Percentiles rank a stretch among this genome's conserved stretches.
Conservation (phyloP, 2,113 vertebrate genomes). For the Xerus inauris region DNA sequence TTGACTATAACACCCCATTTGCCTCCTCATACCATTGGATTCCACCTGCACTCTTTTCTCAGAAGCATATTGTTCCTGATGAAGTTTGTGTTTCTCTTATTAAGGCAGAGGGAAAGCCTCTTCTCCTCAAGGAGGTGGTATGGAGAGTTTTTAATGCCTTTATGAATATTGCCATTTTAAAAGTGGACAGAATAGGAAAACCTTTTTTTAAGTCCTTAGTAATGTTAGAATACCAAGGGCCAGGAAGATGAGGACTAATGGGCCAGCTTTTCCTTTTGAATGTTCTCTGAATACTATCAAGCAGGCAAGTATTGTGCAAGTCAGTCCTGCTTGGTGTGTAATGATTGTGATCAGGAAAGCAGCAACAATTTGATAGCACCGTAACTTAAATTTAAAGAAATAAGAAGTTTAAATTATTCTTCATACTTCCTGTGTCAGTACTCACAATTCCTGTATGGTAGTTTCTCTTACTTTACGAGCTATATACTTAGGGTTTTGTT, state of each 20-base stretch:
- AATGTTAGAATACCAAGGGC: not conserved
- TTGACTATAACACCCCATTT: not conserved
- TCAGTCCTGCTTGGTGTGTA: not conserved
- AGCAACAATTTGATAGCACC: not conserved
- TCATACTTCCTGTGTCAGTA: not conserved
- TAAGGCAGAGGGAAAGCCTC: not conserved
- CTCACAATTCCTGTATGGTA: not conserved
- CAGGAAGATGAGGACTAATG: not conserved
- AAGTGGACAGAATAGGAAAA: not conserved
- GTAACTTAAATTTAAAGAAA: constrained; percentile 9
- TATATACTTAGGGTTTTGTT: not conserved
- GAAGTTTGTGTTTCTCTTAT: not conserved
- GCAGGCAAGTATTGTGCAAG: not conserved
- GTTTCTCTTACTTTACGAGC: not conserved
- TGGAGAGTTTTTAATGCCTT: not conserved
- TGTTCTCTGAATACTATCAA: not conserved
- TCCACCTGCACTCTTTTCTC: not conserved
- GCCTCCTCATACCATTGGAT: not conserved
- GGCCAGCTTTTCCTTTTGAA: not conserved
- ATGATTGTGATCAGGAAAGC: not conserved
- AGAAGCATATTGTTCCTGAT: not conserved
- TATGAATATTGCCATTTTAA: not conserved
- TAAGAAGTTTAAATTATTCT: not conserved
- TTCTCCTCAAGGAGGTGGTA: not conserved
- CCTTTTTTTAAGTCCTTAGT: not conserved